A percentile compares a stretch with the other conserved stretches of the same genome.
These are phyloP conservation scores for Drosophila cracens DNA, from an alignment of 2,888 invertebrate species.

Conservation along the genomic window DNA sequence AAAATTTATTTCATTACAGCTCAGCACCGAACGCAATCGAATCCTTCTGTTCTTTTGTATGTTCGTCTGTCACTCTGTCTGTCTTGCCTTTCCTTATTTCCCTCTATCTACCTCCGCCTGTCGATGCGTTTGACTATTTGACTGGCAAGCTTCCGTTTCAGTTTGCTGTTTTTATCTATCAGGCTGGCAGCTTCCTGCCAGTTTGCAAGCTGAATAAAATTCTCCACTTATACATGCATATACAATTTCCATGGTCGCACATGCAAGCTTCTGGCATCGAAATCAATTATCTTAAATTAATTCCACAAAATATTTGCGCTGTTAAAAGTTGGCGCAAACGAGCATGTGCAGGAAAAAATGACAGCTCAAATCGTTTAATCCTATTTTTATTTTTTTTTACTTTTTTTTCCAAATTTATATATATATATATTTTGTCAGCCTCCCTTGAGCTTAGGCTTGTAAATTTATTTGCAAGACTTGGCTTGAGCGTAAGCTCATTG, in stretches of 20 bases:
- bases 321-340: conserved; percentile 43
- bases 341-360: conserved; percentile 42
- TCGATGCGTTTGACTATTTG: conserved; percentile 65
- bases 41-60: conserved; percentile 31
- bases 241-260: conserved; percentile 47
- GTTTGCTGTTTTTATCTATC: conserved; percentile 47
- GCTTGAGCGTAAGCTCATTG: conserved; percentile 57
- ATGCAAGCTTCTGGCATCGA: conserved; percentile 59
- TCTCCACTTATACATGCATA: conserved; percentile 6
- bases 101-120: conserved; percentile 24
- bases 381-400: background rate
- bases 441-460: conserved; percentile 63
- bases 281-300: conserved; percentile 78
- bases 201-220: conserved; percentile 19
- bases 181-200: conserved; percentile 33
- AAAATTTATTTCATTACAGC: conserved; percentile 76
- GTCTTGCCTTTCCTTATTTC: conserved; percentile 4
- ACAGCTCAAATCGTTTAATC: conserved; percentile 28
- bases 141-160: conserved; percentile 57
- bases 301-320: conserved; percentile 56
- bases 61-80: conserved; percentile 1
- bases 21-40: conserved; percentile 67
- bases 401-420: background rate
- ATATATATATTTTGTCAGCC: background rate
- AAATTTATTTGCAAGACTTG: conserved; percentile 60